Percentiles rank a stretch among this genome's conserved stretches.
Conservation (phyloP, 2,888 invertebrate species). For the Spatulosminthurus flaviceps region DNA sequence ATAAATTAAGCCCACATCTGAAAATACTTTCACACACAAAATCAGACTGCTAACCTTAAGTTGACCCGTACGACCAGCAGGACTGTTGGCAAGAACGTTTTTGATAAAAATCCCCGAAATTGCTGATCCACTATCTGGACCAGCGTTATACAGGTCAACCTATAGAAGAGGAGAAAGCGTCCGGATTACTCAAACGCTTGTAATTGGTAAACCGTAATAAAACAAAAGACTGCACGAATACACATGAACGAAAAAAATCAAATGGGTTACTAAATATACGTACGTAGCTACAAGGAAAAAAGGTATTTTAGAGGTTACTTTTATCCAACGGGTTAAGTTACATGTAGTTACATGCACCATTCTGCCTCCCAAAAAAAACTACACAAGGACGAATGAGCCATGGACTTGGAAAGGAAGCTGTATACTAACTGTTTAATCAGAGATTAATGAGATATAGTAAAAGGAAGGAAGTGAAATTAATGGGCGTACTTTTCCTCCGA, state of each 20-base stretch:
- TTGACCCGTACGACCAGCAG: constrained; percentile 89
- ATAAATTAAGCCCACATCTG: background rate
- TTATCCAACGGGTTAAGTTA: no score
- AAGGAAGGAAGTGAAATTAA: background rate
- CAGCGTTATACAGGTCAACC: constrained; percentile 79
- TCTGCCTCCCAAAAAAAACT: background rate
- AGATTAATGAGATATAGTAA: constrained; percentile 19
- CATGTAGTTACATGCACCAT: no score
- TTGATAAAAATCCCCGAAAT: constrained; percentile 98
- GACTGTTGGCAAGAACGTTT: constrained; percentile 91
- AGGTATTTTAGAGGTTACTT: no score
- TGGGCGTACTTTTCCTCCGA: constrained; percentile 85
- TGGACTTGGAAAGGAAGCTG: no score
- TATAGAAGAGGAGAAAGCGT: constrained; percentile 65
- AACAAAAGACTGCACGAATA: no score
- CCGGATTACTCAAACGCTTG: background rate
- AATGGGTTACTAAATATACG: no score
- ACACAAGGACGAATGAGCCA: background rate
- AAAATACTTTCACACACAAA: no score
- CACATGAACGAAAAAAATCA: no score
- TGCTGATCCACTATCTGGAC: constrained; percentile 75
- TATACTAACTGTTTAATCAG: background rate
- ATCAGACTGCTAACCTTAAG: constrained; percentile 73
- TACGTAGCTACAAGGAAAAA: no score
- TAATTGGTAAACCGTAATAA: no score